These are phyloP conservation scores for Psettodes erumei DNA, from an alignment of 2,113 vertebrate species.

Conservation along the genomic window DNA sequence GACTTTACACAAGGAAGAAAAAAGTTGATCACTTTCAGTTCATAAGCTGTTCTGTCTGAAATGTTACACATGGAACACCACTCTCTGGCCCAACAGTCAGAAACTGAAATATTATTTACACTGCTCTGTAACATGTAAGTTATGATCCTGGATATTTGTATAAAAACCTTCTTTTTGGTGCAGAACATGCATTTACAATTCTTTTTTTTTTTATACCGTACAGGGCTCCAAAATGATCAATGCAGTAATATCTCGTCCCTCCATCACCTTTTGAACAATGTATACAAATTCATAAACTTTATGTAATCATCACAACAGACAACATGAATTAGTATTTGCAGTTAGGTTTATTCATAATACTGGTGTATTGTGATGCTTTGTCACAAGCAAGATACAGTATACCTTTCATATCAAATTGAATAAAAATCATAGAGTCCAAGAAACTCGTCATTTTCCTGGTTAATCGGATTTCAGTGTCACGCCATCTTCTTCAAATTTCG, in stretches of 20 bases:
- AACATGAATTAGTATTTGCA: slow-evolving; percentile 25
- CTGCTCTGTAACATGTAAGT: background rate
- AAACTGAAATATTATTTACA: background rate
- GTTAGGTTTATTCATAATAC: slow-evolving; percentile 73
- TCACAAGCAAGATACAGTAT: slow-evolving; percentile 70
- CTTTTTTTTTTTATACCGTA: too few species aligned
- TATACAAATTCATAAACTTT: background rate
- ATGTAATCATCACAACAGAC: slow-evolving; percentile 23
- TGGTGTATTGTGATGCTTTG: slow-evolving; percentile 68
- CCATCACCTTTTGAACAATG: background rate
- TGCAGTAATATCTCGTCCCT: too few species aligned
- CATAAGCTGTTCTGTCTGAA: background rate
- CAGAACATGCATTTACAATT: background rate
- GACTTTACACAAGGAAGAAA: background rate
- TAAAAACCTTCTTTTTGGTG: background rate
- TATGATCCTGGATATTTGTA: background rate
- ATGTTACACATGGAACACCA: background rate
- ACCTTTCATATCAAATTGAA: slow-evolving; percentile 61
- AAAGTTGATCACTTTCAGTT: background rate
- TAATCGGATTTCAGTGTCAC: slow-evolving; percentile 34
- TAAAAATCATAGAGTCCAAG: slow-evolving; percentile 44
- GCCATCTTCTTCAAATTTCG: slow-evolving; percentile 27
- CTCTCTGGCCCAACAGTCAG: background rate
- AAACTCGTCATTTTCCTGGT: slow-evolving; percentile 39
- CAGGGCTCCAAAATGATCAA: too few species aligned